These are phyloP conservation scores for Pammene aurita DNA, from an alignment of 2,888 invertebrate genomes.

Conservation along the genomic window DNA sequence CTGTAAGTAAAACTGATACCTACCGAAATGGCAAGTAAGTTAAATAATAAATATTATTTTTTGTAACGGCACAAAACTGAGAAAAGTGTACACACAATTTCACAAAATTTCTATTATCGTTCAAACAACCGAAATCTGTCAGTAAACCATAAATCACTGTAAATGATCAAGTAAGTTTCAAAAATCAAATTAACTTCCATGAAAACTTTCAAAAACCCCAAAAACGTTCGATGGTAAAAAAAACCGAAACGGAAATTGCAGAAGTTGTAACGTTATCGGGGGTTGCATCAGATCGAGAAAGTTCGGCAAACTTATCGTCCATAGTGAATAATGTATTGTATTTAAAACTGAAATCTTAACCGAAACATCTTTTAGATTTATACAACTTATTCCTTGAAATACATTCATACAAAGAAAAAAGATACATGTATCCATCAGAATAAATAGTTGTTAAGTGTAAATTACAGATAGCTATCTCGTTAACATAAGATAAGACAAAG, in stretches of 20 bases:
- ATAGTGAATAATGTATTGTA: slow-evolving; percentile 7
- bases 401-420: too few species aligned
- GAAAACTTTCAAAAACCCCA: slow-evolving; percentile 10
- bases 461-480: neutral
- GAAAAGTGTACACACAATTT: too few species aligned
- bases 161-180: too few species aligned
- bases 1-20: neutral
- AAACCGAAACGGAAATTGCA: slow-evolving; percentile 16
- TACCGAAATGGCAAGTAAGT: neutral
- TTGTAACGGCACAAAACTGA: neutral
- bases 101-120: too few species aligned
- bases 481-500: neutral
- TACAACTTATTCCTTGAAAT: neutral
- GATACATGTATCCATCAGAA: too few species aligned
- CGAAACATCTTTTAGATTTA: slow-evolving; percentile 1
- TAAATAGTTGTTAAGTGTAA: too few species aligned
- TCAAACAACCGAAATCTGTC: too few species aligned
- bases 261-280: slow-evolving; percentile 33
- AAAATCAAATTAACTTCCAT: too few species aligned
- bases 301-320: slow-evolving; percentile 15
- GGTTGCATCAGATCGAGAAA: slow-evolving; percentile 37
- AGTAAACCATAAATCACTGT: too few species aligned
- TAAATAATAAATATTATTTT: too few species aligned
- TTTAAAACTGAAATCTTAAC: slow-evolving; percentile 3
- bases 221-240: neutral